A percentile compares a stretch with the other conserved stretches of the same genome.
These are phyloP conservation scores for Hypanus sabinus DNA, from an alignment of 2,113 vertebrate species.

Conservation along the genomic window DNA sequence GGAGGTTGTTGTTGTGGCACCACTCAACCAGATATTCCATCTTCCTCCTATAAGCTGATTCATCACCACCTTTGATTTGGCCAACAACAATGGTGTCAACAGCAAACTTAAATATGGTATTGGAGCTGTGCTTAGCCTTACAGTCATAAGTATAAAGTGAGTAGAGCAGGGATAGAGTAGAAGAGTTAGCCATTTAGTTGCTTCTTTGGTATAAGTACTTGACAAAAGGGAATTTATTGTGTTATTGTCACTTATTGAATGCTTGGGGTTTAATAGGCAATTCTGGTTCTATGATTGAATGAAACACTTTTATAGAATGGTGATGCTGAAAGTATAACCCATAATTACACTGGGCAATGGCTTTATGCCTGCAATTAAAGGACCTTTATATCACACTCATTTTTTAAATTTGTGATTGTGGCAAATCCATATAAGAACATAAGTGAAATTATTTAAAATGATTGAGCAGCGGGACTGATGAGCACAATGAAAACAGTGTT, in stretches of 20 bases:
- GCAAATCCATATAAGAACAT: background rate
- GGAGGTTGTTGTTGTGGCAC: too few species aligned
- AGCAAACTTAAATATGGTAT: too few species aligned
- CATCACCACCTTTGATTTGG: too few species aligned
- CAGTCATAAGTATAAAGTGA: too few species aligned
- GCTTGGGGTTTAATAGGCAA: background rate
- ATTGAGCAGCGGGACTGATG: background rate
- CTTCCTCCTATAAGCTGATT: too few species aligned
- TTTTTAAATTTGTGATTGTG: background rate
- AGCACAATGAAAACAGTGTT: background rate
- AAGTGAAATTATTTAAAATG: background rate
- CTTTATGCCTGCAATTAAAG: background rate
- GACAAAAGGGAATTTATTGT: background rate
- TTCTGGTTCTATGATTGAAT: background rate
- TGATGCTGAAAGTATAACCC: background rate
- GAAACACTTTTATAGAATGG: conserved; percentile 3
- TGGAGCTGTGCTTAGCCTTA: too few species aligned
- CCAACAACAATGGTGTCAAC: too few species aligned
- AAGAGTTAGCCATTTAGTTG: too few species aligned
- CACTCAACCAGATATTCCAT: too few species aligned
- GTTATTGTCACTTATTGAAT: background rate
- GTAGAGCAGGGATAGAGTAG: too few species aligned
- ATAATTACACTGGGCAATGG: background rate
- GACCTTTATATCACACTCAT: background rate
- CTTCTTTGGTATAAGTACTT: background rate